These are phyloP conservation scores for Lasaia peninsularis DNA, from an alignment of 1,140 invertebrate genomes.

Conservation along the genomic window DNA sequence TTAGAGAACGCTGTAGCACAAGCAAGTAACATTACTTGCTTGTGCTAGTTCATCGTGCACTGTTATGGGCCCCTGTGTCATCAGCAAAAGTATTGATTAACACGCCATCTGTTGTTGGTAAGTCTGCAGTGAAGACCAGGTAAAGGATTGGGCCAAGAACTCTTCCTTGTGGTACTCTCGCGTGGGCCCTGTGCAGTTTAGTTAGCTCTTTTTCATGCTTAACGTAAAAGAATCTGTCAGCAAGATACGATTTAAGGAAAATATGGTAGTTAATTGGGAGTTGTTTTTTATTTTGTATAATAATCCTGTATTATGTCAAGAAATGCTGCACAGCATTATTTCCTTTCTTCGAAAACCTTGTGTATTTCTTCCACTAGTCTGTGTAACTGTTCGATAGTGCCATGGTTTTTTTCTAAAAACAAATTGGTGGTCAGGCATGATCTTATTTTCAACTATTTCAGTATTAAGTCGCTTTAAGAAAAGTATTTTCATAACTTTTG, in stretches of 20 bases:
- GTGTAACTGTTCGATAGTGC: constrained; percentile 14
- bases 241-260: background rate
- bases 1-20: background rate
- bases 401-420: constrained; percentile 15
- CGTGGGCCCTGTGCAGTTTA: background rate
- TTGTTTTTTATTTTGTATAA: constrained; percentile 4
- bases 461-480: background rate
- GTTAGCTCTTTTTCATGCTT: background rate
- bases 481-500: constrained; percentile 2
- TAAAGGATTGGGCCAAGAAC: background rate
- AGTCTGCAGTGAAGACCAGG: background rate
- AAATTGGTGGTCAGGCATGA: constrained; percentile 16
- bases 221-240: background rate
- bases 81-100: background rate
- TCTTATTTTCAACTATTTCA: background rate
- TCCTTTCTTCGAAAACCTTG: background rate
- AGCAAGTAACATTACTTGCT: constrained; percentile 4
- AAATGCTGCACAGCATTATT: constrained; percentile 7
- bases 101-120: background rate
- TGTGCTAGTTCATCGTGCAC: background rate
- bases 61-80: background rate
- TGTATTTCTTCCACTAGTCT: constrained; percentile 11
- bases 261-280: background rate
- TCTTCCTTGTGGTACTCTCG: background rate
- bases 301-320: background rate